Evolutionary conservation across 2,113 vertebrate genomes (phyloP), one percentile per base, ranked within the genome.

Genomic region (Bujurquina vittata): DNA sequence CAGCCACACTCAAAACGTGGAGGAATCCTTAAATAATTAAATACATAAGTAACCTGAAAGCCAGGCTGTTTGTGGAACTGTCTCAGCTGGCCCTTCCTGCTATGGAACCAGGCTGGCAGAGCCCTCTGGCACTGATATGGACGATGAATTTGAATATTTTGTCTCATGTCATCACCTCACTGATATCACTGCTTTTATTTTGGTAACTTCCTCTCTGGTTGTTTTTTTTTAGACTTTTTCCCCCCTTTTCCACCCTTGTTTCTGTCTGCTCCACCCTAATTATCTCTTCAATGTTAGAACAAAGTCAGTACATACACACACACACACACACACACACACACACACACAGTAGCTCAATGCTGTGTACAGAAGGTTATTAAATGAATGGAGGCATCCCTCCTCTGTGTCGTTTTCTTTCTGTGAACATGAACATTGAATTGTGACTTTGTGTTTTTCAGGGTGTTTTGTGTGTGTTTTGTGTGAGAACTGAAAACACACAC

Each of bases 31-130:
- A 7, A 35, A 35, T 35, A 35, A 7, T 31, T 31, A 31, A 4
- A 35, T 7, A 35, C 33, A 8, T 35, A 35, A 35, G 2, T 35
- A 35, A 35, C 35, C 35, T 35, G 35, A 35, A 35, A 35, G 2
- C 7, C 35, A 35, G 35, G 7, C 0, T 55, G 54, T n/a, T n/a
- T 22, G 54, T 0, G 2, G 1, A 11, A 1, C n/a, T 5, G 10
- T 56, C 9, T 3, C 35, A 37, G 35, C 8, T 37, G 8, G 6
- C 33, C 7, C 33, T 33, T 33, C 33, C 33, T 33, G 33, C 6
- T 33, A 5, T 33, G 33, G 33, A 6, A 33, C 33, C 33, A 33
- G 33, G 33, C 33, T 33, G 5, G 33, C 33, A 33, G 6, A 33
- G 6, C 33, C 33, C 5, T 33, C 12, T 26, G 6, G 7, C 10